Evolutionary conservation across 35 echinoderm and acorn worm genomes (phyloP), one percentile per base, ranked within the genome.

Genomic region (Chiridota heheva): DNA sequence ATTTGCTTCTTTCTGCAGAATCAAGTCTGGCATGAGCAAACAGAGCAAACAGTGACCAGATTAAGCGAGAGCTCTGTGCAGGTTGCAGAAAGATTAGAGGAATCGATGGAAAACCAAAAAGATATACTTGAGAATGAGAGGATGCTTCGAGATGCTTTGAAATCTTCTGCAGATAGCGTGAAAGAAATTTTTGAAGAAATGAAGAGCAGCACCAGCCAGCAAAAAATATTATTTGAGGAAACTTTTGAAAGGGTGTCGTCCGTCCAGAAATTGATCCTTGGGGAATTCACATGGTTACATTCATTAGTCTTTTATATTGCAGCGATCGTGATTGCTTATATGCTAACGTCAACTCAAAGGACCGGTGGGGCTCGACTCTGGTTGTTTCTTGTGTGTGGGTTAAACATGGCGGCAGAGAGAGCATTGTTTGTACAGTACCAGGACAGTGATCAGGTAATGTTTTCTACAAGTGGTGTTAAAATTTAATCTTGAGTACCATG

Each of bases 1-100:
- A 98, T 98, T 45, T 98, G 95, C 76, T 98, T 92, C 68, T 98
- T 88, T 40, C 76, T 98, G 4, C 95, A 92, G 64, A 98, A 76
- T 69, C 95, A 98, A 82, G 89, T 92, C 7, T 98, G 95, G 95
- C 95, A 98, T 22, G 82, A 98, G 85, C 63, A 83, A 35, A 98
- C 95, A 0, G 95, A 98, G 51, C 24, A 76, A 3, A 98, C 95
- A 0, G 89, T 98, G 13, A 84, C 90, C 4, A 78, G 86, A 36
- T 53, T 98, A 12, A 86, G 75, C 35, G 26, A 75, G 66, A 98
- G 89, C 60, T 98, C 95, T 0, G 95, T 91, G 59, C 40, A 72
- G 22, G 95, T 98, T 13, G 95, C 89, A 28, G 89, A 77, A 0
- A 80, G 86, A 60, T 60, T 98, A 81, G 89, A 98, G 60, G 69